Percentiles rank a stretch among this genome's conserved stretches.
These are phyloP conservation scores for Centropus unirufus DNA, from an alignment of 2,113 vertebrate species.

Conservation along the genomic window DNA sequence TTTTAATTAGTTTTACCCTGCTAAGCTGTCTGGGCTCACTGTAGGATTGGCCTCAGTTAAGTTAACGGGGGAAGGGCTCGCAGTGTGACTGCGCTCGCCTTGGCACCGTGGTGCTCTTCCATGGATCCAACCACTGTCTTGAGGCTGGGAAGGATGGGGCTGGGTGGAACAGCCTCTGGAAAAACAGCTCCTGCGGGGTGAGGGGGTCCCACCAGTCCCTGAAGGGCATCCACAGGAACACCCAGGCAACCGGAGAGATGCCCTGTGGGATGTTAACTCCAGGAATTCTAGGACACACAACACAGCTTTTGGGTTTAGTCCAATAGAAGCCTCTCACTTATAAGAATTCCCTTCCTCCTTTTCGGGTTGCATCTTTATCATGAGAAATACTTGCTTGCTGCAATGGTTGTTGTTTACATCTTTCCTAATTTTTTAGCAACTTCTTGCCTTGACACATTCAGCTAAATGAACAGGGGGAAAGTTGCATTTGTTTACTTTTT, in stretches of 20 bases:
- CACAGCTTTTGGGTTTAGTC: neutral
- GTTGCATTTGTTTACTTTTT: conserved; percentile 68
- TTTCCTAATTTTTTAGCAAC: conserved; percentile 36
- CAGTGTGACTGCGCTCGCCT: accelerated
- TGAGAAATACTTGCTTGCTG: neutral
- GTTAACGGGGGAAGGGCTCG: neutral
- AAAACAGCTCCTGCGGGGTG: neutral
- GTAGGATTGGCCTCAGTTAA: neutral
- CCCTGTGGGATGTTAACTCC: neutral
- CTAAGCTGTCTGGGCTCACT: neutral
- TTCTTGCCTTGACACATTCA: conserved; percentile 47
- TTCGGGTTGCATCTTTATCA: neutral
- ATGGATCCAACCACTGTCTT: neutral
- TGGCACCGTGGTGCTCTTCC: neutral
- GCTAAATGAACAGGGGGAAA: conserved; percentile 44
- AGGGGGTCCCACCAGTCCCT: neutral
- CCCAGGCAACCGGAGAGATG: neutral
- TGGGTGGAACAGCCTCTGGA: neutral
- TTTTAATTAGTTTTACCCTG: neutral
- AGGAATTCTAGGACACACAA: neutral
- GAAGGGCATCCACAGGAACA: neutral
- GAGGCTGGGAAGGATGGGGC: neutral
- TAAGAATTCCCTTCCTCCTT: neutral
- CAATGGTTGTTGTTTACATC: neutral
- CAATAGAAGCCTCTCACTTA: neutral